Evolutionary conservation across 1,140 invertebrate genomes (phyloP).

Genomic region (Stegodyphus mimosarum): DNA sequence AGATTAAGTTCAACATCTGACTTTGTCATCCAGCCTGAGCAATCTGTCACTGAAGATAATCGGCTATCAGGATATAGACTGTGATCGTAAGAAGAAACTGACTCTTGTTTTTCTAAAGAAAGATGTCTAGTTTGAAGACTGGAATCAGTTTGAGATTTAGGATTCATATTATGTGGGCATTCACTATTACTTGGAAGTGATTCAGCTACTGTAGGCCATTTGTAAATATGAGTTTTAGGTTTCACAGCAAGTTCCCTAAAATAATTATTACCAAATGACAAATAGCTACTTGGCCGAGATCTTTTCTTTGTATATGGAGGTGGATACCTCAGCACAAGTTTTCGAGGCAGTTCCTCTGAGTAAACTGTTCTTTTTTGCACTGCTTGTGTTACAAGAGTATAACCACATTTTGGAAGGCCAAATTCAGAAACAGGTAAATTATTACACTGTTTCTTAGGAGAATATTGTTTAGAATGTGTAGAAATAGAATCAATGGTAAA

Average conservation of each 20-base stretch:
- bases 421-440: constrained; percentile 21
- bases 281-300: not conserved
- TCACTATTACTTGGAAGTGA: constrained; percentile 35
- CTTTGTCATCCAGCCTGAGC: constrained; percentile 40
- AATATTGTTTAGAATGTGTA: not conserved
- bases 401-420: constrained; percentile 11
- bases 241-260: constrained; percentile 1
- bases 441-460: not conserved
- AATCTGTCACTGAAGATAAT: constrained; percentile 35
- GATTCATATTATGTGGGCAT: constrained; percentile 15
- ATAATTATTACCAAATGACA: not conserved
- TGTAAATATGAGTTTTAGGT: constrained; percentile 9
- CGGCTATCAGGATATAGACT: constrained; percentile 23
- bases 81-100: constrained; percentile 40
- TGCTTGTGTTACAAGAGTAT: constrained; percentile 10
- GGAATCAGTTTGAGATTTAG: constrained; percentile 8
- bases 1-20: constrained; percentile 34
- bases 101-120: constrained; percentile 46
- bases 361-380: constrained; percentile 31
- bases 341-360: constrained; percentile 32
- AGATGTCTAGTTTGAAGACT: constrained; percentile 50
- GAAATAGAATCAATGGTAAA: not conserved
- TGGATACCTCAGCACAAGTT: constrained; percentile 29
- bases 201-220: constrained; percentile 29
- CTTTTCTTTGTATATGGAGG: constrained; percentile 35